Percentiles rank a stretch among this genome's conserved stretches.
Conservation (phyloP, 2,113 vertebrate genomes). For the Prietella phreatophila region DNA sequence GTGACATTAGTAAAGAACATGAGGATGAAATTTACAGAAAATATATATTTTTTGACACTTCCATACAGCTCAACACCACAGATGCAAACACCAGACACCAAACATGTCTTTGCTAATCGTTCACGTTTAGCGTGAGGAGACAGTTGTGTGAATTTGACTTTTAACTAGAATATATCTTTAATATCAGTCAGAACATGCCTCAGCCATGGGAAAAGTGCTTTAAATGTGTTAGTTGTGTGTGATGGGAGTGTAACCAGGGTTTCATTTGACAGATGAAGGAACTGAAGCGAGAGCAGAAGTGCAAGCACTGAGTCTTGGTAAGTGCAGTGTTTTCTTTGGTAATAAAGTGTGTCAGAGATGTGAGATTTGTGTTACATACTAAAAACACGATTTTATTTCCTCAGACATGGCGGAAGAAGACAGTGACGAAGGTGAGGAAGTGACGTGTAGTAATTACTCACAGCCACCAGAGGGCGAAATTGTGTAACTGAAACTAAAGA, state of each 20-base stretch:
- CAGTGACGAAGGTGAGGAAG: background rate
- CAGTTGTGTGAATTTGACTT: background rate
- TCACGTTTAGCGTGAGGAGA: background rate
- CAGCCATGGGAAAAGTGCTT: background rate
- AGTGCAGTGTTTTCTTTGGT: background rate
- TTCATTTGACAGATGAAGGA: background rate
- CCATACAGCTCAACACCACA: background rate
- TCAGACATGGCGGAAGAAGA: background rate
- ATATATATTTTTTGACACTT: background rate
- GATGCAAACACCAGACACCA: background rate
- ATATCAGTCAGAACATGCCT: background rate
- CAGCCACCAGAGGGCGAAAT: background rate
- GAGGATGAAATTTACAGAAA: background rate
- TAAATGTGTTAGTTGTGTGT: background rate
- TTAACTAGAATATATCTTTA: background rate
- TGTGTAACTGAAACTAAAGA: background rate
- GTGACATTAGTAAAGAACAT: background rate
- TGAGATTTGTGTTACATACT: too few relatives aligned
- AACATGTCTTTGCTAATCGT: background rate
- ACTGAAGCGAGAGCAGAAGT: background rate
- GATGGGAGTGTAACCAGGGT: background rate
- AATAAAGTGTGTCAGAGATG: background rate
- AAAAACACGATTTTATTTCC: slow-evolving; percentile 1
- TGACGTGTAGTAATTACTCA: background rate
- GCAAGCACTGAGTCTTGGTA: background rate